A percentile compares a stretch with the other conserved stretches of the same genome.
Evolutionary conservation across 2,888 invertebrate species (phyloP).

Genomic region (Eristalis tenax): DNA sequence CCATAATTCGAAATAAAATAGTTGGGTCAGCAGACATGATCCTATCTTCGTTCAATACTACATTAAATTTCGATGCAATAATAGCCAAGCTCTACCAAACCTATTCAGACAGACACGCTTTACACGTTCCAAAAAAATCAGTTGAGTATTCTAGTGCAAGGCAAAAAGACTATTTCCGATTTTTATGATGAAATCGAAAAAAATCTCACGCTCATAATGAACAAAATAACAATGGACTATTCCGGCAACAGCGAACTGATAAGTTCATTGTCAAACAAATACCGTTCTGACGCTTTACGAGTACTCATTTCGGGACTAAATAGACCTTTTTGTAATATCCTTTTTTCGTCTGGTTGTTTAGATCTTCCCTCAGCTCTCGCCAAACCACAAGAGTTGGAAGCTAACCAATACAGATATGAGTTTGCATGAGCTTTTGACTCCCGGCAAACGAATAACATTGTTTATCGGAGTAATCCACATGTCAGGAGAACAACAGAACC

Average conservation of each 20-base stretch:
- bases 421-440: neutral
- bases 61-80: constrained; percentile 22
- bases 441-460: neutral
- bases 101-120: neutral
- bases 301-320: neutral
- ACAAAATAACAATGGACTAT: constrained; percentile 9
- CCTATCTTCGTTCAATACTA: constrained; percentile 15
- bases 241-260: constrained; percentile 4
- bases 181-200: neutral
- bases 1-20: constrained; percentile 30
- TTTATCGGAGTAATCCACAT: neutral
- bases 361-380: neutral
- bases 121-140: constrained; percentile 12
- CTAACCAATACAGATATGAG: neutral
- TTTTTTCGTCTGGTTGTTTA: constrained; percentile 13
- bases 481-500: neutral
- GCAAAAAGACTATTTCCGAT: neutral
- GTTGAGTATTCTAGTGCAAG: constrained; percentile 10
- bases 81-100: neutral
- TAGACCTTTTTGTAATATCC: constrained; percentile 8
- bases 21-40: constrained; percentile 20
- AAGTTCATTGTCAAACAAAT: constrained; percentile 9
- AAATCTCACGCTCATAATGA: neutral
- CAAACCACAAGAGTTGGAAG: neutral
- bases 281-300: neutral